Conservation (phyloP, 2,888 invertebrate species). For the Leptinotarsa peninsularis region DNA sequence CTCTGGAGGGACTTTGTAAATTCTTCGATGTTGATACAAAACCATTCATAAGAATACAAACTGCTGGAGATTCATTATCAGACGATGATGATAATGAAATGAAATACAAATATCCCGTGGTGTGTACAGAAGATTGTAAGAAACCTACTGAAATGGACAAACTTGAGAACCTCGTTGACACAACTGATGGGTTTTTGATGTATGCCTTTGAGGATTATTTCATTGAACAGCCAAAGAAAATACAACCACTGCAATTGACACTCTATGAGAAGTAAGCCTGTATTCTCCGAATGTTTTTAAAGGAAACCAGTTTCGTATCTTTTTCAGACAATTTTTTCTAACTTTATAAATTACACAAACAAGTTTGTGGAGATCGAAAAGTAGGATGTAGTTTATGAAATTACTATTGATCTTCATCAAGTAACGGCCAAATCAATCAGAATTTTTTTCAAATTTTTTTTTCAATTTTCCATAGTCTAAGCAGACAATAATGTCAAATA, state of each 20-base stretch:
- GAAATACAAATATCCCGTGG: constrained; percentile 51
- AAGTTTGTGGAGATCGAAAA: too few relatives aligned
- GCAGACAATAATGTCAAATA: too few relatives aligned
- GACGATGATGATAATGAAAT: constrained; percentile 27
- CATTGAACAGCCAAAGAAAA: constrained; percentile 43
- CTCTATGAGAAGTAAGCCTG: constrained; percentile 54
- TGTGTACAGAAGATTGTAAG: constrained; percentile 53
- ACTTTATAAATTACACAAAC: too few relatives aligned
- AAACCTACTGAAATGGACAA: constrained; percentile 58
- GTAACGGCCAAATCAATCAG: too few relatives aligned
- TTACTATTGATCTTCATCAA: too few relatives aligned
- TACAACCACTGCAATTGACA: constrained; percentile 30
- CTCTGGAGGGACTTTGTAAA: constrained; percentile 54
- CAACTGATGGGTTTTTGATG: constrained; percentile 64
- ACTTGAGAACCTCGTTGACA: constrained; percentile 60
- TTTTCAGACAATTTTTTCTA: too few relatives aligned
- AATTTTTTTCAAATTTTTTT: too few relatives aligned
- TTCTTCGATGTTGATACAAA: constrained; percentile 45
- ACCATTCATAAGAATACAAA: constrained; percentile 17
- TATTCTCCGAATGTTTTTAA: neutral
- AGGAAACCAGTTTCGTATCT: too few relatives aligned
- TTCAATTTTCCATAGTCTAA: too few relatives aligned
- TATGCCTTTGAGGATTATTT: constrained; percentile 66
- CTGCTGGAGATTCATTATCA: constrained; percentile 25
- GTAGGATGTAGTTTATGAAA: too few relatives aligned